Conservation (phyloP, 1,140 invertebrate species). For the Homalodisca vitripennis region DNA sequence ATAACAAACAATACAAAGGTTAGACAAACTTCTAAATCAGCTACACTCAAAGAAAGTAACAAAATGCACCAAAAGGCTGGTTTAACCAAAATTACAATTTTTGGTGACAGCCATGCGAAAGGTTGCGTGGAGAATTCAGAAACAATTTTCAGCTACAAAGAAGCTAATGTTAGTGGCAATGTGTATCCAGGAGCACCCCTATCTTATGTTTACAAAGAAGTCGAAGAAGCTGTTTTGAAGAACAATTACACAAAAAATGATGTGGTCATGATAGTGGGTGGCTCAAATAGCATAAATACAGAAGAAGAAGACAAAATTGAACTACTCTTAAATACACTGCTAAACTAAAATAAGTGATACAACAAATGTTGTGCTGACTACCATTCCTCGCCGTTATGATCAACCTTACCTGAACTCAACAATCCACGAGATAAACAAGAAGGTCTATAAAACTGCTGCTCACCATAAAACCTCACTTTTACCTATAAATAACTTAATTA, state of each 20-base stretch:
- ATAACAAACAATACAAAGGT: too few relatives aligned
- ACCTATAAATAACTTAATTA: constrained; percentile 10
- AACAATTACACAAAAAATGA: neutral
- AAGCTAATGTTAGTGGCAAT: neutral
- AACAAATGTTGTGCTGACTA: neutral
- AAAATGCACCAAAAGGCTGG: too few relatives aligned
- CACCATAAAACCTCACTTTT: neutral
- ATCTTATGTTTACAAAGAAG: neutral
- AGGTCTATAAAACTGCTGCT: neutral
- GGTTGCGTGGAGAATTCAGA: neutral
- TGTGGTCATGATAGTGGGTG: neutral
- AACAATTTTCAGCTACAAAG: neutral
- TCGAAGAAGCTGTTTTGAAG: neutral
- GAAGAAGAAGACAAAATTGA: neutral
- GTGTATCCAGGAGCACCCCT: neutral
- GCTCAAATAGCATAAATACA: constrained; percentile 2
- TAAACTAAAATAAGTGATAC: neutral
- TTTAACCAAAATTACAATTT: neutral
- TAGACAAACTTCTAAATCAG: too few relatives aligned
- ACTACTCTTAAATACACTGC: neutral
- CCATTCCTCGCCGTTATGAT: neutral
- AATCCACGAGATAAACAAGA: neutral
- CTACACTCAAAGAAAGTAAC: too few relatives aligned
- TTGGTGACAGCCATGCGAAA: constrained; percentile 2
- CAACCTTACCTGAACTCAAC: neutral